phyloP scores from a whole-genome alignment of 2,888 invertebrate genomes.

The Aphelenchoides bicaudatus region DNA sequence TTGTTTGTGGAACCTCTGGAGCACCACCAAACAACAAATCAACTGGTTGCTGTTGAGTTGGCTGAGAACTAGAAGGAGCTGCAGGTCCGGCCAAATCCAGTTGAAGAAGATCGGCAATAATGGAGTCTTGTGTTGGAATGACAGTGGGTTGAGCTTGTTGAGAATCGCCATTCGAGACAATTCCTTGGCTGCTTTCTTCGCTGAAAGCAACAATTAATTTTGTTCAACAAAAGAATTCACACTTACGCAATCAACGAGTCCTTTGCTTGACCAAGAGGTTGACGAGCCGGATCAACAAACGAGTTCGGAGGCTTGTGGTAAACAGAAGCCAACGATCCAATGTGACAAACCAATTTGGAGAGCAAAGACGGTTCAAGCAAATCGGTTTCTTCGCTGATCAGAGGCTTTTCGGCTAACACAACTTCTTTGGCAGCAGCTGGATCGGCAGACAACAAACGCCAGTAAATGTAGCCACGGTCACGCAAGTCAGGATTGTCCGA shows the following conservation, averaged over 20 bases:
- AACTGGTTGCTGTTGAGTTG: slow-evolving; percentile 16
- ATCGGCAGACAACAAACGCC: slow-evolving; percentile 95
- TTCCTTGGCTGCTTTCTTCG: slow-evolving; percentile 7
- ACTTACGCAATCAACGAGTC: slow-evolving; percentile 12
- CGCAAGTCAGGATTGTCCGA: slow-evolving; percentile 97
- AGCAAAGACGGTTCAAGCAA: slow-evolving; percentile 90
- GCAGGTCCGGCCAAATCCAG: slow-evolving; percentile 78
- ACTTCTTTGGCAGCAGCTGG: slow-evolving; percentile 97
- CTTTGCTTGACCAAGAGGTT: slow-evolving; percentile 32
- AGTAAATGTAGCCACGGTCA: slow-evolving; percentile 98
- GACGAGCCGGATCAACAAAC: slow-evolving; percentile 80
- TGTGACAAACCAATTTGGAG: slow-evolving; percentile 97
- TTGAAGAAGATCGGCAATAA: slow-evolving; percentile 91
- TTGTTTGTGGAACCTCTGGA: slow-evolving; percentile 32
- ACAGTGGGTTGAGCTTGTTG: slow-evolving; percentile 63
- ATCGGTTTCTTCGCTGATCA: slow-evolving; percentile 98
- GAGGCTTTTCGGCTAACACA: slow-evolving; percentile 93
- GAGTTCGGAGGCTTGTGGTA: slow-evolving; percentile 98
- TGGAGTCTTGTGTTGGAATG: slow-evolving; percentile 78
- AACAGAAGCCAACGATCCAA: slow-evolving; percentile 92
- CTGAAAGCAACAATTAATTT: not conserved
- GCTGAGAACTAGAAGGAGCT: too few species aligned
- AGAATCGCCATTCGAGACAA: slow-evolving; percentile 7
- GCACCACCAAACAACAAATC: slow-evolving; percentile 65
- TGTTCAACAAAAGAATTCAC: too few species aligned